Evolutionary conservation across 1,140 invertebrate genomes (phyloP), one percentile per base, ranked within the genome.

Genomic region (Pygmarrhopalites habei): DNA sequence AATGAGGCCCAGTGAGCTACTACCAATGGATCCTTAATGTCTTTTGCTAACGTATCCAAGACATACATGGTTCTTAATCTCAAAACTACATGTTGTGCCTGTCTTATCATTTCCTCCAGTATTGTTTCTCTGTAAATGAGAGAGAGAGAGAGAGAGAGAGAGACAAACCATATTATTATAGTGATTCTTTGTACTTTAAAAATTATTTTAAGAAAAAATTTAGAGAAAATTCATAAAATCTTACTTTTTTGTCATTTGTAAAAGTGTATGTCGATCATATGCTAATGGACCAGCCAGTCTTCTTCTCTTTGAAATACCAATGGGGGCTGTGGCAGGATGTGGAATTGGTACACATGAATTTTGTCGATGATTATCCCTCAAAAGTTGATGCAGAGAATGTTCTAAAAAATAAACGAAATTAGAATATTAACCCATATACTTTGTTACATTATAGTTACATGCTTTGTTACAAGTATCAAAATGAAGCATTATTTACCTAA

Each of bases 81-180:
- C 82, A 97, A 87, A 47, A 96, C 92, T 72, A 92, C 91, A 75
- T 97, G 94, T 75, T 95, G 93, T 1, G 92, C 89, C 76, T 98
- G 94, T 69, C 92, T 86, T 47, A 97, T 94, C 46, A 97, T 95
- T 78, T 96, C 92, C 73, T 97, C 92, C n/a, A 98, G 75, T 1
- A 97, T 79, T 0, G 90, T 94, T 76, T 83, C 81, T 70, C 78
- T 79, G 72, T 29, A 67, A 57, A 51, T 3, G 14, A 58, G 23
- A 58, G 19, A 47, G 19, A 47, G 10, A 47, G 19, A 47, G 15
- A 35, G 15, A 15, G 15, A 35, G 32, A 5, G 15, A 15, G 15
- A 35, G 5, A 15, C 5, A 35, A 35, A 5, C 32, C 32, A 35
- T 35, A 35, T 7, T 35, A 35, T 35, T 35, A 35, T 35, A 35